Percentiles rank a stretch among this genome's conserved stretches.
Conservation (phyloP, 2,888 invertebrate genomes). For the Sphinx pinastri region DNA sequence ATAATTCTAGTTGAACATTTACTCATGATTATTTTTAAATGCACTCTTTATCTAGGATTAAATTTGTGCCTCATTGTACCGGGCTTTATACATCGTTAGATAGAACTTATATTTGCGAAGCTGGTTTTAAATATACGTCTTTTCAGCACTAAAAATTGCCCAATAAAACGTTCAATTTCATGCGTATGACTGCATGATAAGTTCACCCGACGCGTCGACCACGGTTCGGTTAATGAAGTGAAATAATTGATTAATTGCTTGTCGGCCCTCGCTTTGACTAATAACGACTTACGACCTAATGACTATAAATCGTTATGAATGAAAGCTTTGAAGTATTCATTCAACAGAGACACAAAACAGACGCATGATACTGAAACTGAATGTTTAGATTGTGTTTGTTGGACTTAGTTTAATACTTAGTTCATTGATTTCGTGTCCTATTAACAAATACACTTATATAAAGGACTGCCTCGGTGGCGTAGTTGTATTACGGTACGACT, state of each 20-base stretch:
- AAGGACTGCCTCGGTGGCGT: no score
- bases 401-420: background rate
- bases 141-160: background rate
- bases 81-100: no score
- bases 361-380: background rate
- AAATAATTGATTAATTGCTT: slow-evolving; percentile 74
- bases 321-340: slow-evolving; percentile 24
- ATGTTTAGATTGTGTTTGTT: background rate
- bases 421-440: no score
- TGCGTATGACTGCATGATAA: slow-evolving; percentile 1
- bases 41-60: no score
- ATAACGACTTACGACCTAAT: slow-evolving; percentile 51
- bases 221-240: slow-evolving; percentile 59
- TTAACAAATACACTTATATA: no score
- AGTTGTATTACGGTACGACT: no score
- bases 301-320: slow-evolving; percentile 38
- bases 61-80: no score
- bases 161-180: background rate
- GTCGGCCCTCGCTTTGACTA: slow-evolving; percentile 55
- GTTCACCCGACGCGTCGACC: slow-evolving; percentile 20
- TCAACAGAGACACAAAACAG: slow-evolving; percentile 4
- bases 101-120: no score
- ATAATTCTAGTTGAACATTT: no score
- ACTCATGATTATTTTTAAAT: no score
- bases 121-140: no score